These are phyloP conservation scores for Parasteatoda lunata DNA, from an alignment of 2,888 invertebrate genomes.

Conservation along the genomic window DNA sequence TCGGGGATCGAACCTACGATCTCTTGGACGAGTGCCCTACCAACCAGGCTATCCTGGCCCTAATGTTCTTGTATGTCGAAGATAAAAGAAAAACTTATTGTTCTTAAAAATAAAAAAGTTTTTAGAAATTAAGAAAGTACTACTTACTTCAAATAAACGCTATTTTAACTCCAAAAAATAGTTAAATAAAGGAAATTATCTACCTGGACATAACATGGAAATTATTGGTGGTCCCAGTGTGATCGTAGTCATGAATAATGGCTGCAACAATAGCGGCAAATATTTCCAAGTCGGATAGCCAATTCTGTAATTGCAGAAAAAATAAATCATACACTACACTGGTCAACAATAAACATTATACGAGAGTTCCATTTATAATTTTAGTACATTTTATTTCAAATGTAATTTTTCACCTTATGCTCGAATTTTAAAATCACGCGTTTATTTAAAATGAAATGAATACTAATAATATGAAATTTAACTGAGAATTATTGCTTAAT, in stretches of 20 bases:
- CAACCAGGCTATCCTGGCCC: too few species aligned
- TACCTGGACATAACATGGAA: conserved; percentile 95
- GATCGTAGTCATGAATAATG: conserved; percentile 94
- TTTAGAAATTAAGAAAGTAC: too few species aligned
- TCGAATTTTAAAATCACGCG: conserved; percentile 8
- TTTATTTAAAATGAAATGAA: background rate
- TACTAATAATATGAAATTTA: too few species aligned
- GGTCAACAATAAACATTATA: conserved; percentile 36
- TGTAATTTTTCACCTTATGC: conserved; percentile 53
- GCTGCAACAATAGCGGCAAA: conserved; percentile 94
- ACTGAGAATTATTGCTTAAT: too few species aligned
- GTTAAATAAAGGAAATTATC: conserved; percentile 63
- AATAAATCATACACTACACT: conserved; percentile 24
- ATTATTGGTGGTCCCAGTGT: conserved; percentile 97
- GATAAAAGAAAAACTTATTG: too few species aligned
- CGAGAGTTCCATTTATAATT: conserved; percentile 50
- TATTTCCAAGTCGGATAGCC: conserved; percentile 93
- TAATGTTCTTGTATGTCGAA: too few species aligned
- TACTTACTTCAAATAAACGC: too few species aligned
- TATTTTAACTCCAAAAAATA: too few species aligned
- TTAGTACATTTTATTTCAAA: background rate
- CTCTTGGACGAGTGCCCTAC: too few species aligned
- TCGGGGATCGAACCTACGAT: too few species aligned
- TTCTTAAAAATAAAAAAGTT: too few species aligned
- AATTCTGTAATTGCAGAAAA: conserved; percentile 80